Percentiles rank a stretch among this genome's conserved stretches.
phyloP scores from a whole-genome alignment of 1,140 invertebrate species.

The Acyrthosiphon pisum region DNA sequence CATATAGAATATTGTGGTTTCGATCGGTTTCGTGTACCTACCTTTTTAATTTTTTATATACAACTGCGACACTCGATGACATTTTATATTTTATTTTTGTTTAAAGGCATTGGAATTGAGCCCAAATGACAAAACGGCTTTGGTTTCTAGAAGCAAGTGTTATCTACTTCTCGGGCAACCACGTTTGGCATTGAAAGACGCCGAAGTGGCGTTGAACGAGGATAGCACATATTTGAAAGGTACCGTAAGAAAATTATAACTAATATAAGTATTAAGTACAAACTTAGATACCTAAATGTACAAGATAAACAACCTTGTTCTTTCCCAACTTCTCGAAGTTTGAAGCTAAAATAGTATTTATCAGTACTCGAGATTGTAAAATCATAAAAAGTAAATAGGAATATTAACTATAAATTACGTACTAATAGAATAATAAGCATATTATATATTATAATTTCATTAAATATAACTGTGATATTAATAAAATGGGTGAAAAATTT shows the following conservation, averaged over 20 bases:
- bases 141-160: constrained; percentile 89
- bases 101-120: constrained; percentile 86
- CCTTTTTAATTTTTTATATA: neutral
- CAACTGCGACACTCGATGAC: neutral
- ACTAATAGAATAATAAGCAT: too few species aligned
- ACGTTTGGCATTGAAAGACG: constrained; percentile 81
- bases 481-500: too few species aligned
- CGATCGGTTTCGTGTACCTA: neutral
- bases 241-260: constrained; percentile 56
- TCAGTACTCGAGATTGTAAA: too few species aligned
- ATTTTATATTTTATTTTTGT: constrained; percentile 46
- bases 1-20: neutral
- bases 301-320: neutral
- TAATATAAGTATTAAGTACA: neutral
- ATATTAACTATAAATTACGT: too few species aligned
- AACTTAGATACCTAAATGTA: neutral
- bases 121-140: constrained; percentile 81
- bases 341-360: too few species aligned
- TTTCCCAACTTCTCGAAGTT: neutral
- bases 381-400: too few species aligned
- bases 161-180: constrained; percentile 87
- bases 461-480: too few species aligned
- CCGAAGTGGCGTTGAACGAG: constrained; percentile 78
- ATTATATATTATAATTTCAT: too few species aligned
- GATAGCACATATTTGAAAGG: constrained; percentile 79